Evolutionary conservation across 1,140 invertebrate species (phyloP).

Genomic region (Nephila pilipes): DNA sequence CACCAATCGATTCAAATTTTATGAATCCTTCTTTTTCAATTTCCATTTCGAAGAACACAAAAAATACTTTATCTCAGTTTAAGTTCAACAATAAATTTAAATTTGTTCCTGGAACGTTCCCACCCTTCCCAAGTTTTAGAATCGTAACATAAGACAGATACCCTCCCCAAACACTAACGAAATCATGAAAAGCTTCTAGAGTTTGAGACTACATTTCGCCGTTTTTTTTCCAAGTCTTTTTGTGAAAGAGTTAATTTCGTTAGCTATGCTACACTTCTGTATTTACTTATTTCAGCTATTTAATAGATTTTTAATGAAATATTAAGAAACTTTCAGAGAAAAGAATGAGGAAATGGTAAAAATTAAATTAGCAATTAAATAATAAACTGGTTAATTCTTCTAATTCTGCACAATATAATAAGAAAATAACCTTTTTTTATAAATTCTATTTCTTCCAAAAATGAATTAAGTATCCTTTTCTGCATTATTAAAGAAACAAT

Average conservation of each 20-base stretch:
- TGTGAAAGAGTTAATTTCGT: not conserved
- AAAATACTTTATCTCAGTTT: not conserved
- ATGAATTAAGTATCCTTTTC: too few species aligned
- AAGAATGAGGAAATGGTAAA: too few species aligned
- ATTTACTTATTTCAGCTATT: too few species aligned
- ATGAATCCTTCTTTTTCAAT: not conserved
- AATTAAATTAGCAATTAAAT: too few species aligned
- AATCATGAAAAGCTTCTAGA: not conserved
- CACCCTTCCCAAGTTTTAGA: conserved; percentile 4
- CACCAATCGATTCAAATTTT: not conserved
- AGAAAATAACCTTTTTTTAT: too few species aligned
- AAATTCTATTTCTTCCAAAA: too few species aligned
- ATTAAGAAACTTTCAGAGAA: too few species aligned
- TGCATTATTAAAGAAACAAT: too few species aligned
- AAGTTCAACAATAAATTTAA: conserved; percentile 3
- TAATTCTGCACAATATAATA: too few species aligned
- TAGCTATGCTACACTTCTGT: too few species aligned
- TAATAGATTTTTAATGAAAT: too few species aligned
- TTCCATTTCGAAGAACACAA: not conserved
- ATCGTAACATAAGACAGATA: not conserved
- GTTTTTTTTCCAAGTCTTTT: not conserved
- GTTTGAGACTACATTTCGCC: not conserved
- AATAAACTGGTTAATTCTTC: too few species aligned
- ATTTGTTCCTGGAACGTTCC: not conserved
- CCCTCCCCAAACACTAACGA: conserved; percentile 8